Evolutionary conservation across 1,140 invertebrate genomes (phyloP).

Genomic region (Bilobella aurantiaca): DNA sequence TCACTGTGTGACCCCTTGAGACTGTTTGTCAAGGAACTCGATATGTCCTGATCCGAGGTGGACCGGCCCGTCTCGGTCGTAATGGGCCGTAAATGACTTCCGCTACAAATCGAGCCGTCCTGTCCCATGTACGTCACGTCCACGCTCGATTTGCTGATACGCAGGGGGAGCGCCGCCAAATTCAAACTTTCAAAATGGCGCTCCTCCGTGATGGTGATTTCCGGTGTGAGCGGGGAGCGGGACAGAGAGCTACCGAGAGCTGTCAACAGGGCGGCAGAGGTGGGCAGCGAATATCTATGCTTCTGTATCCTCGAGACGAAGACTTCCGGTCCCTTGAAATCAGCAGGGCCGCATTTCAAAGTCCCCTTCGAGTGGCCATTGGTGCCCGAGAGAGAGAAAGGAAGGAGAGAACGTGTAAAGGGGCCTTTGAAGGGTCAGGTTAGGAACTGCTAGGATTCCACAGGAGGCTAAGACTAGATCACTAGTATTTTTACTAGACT

Average conservation of each 20-base stretch:
- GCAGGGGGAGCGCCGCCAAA: neutral
- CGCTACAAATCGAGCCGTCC: neutral
- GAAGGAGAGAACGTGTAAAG: slow-evolving; percentile 17
- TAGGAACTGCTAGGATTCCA: slow-evolving; percentile 22
- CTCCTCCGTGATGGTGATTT: slow-evolving; percentile 1
- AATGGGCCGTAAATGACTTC: neutral
- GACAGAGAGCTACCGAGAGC: neutral
- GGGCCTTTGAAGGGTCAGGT: slow-evolving; percentile 1
- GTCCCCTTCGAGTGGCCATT: no score
- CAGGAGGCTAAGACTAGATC: slow-evolving; percentile 30
- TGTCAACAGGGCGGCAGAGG: neutral
- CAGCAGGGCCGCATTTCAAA: no score
- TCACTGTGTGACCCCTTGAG: slow-evolving; percentile 67
- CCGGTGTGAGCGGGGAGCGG: neutral
- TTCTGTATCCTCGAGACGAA: no score
- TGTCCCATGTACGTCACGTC: neutral
- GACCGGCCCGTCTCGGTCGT: slow-evolving; percentile 12
- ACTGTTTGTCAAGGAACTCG: slow-evolving; percentile 34
- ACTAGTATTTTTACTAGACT: slow-evolving; percentile 2
- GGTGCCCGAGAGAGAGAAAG: slow-evolving; percentile 12
- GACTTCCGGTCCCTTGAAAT: no score
- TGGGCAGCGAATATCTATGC: neutral
- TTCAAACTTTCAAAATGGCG: neutral
- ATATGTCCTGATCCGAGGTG: slow-evolving; percentile 29
- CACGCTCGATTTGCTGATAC: neutral